A percentile compares a stretch with the other conserved stretches of the same genome.
These are phyloP conservation scores for Plestiodon gilberti DNA, from an alignment of 2,113 vertebrate species.

Conservation along the genomic window DNA sequence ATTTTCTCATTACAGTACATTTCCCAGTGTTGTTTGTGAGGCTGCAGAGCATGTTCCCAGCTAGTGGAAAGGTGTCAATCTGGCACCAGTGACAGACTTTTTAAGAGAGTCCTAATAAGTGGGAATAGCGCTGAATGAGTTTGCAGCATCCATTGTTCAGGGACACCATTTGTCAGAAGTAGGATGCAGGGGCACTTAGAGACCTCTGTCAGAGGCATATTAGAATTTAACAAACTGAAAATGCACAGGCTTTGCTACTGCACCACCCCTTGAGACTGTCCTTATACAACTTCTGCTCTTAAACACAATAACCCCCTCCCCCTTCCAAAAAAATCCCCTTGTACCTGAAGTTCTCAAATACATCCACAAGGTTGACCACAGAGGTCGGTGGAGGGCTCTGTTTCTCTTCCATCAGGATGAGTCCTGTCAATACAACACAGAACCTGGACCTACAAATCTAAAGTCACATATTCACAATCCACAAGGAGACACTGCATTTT, in stretches of 20 bases:
- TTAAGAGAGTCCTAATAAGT: neutral
- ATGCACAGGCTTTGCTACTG: neutral
- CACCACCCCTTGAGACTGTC: neutral
- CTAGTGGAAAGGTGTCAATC: neutral
- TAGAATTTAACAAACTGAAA: fast-evolving
- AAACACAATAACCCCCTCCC: neutral
- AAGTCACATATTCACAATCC: neutral
- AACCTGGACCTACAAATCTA: neutral
- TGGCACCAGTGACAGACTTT: neutral
- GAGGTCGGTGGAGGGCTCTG: neutral
- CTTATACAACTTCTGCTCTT: fast-evolving
- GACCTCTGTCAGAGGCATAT: neutral
- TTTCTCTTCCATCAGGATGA: conserved; percentile 54
- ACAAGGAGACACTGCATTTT: neutral
- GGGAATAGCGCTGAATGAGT: neutral
- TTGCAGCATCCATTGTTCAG: fast-evolving
- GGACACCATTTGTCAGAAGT: neutral
- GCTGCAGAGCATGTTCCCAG: neutral
- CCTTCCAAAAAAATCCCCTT: neutral
- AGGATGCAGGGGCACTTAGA: neutral
- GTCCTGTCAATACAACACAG: fast-evolving
- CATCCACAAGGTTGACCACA: conserved; percentile 56
- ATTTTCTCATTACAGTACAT: neutral
- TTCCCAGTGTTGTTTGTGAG: neutral
- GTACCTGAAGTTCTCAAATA: conserved; percentile 72